Evolutionary conservation across 1,140 invertebrate genomes (phyloP), one percentile per base, ranked within the genome.

Genomic region (Pogonus chalceus): DNA sequence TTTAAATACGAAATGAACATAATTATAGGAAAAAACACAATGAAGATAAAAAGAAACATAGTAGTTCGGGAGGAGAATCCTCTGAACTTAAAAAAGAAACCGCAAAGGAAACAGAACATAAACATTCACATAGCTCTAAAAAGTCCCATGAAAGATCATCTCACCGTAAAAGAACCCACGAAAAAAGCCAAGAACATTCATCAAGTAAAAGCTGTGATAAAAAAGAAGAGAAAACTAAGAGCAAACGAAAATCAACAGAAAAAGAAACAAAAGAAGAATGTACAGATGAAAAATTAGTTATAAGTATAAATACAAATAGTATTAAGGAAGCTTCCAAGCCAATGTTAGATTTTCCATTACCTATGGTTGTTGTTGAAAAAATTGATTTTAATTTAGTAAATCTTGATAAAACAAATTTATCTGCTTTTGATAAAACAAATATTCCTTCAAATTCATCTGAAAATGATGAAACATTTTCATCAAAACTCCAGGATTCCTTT

Each of bases 141-240:
- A 43, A 43, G 18, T 9, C 18, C 3, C 37, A 43, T 12, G 37
- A 43, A 12, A 43, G 9, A 4, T 10, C 7, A 43, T 9, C 37
- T 10, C 37, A 43, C 18, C 9, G 37, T 4, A 31, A 31, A 31
- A 43, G 18, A 16, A 43, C 7, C 9, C 37, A 12, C 18, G 37
- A 9, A 12, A 3, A 43, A 4, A 43, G 3, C 3, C 3, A 43
- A 43, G 18, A 18, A 12, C 9, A 9, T 43, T 10, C 37, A 43
- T 43, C 37, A 43, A 43, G 26, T 31, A 31, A 43, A 18, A 43
- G 37, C 37, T 43, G 37, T 43, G 37, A 43, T 43, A 43, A 43
- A 16, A 43, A 43, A 43, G 37, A 43, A 12, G 37, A 43, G 4
- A 43, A 43, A 43, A 43, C 7, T 18, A 43, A 43, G 18, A 43